Evolutionary conservation across 2,113 vertebrate genomes (phyloP).

Genomic region (Anthoscopus minutus): DNA sequence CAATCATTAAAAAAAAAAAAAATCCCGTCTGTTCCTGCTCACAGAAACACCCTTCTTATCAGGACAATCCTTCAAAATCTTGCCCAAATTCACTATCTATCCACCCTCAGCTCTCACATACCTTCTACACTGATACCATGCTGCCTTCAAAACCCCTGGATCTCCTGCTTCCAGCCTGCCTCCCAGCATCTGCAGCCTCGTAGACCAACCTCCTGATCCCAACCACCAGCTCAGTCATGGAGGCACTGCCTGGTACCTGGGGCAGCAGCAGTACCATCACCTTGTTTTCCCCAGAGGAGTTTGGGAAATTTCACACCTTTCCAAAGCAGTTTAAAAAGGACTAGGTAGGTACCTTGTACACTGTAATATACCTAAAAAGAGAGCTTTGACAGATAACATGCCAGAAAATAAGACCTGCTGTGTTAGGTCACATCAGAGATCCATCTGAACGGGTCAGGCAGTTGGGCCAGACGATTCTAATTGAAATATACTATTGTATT

Average conservation of each 20-base stretch:
- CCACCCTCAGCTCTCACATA: background rate
- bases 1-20: background rate
- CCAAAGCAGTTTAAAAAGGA: background rate
- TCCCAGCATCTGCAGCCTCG: background rate
- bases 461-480: background rate
- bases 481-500: background rate
- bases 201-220: background rate
- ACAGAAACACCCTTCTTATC: background rate
- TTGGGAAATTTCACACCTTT: background rate
- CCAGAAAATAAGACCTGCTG: background rate
- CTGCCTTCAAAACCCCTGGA: background rate
- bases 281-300: background rate
- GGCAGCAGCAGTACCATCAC: background rate
- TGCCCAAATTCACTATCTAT: background rate
- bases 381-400: background rate
- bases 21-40: background rate
- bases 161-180: background rate
- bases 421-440: background rate
- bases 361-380: background rate
- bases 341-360: background rate
- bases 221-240: accelerated
- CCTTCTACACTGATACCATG: background rate
- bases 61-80: constrained; percentile 5
- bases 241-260: accelerated
- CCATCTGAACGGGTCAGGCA: background rate